These are phyloP conservation scores for Pungitius pungitius DNA, from an alignment of 2,113 vertebrate genomes.

Conservation along the genomic window DNA sequence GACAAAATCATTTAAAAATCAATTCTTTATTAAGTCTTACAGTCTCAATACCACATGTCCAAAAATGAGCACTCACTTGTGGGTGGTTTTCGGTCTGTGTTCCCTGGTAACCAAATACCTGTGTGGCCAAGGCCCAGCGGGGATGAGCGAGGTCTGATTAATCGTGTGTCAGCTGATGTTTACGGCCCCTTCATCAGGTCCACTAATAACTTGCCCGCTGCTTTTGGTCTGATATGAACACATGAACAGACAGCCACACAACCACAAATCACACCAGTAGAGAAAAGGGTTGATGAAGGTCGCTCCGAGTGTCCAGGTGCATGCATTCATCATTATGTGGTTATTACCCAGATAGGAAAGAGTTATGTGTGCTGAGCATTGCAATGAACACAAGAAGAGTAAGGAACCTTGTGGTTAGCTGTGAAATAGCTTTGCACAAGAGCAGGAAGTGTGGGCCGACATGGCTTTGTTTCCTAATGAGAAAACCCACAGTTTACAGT, in stretches of 20 bases:
- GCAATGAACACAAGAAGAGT: slow-evolving; percentile 11
- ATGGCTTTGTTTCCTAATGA: slow-evolving; percentile 43
- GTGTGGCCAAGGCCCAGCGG: slow-evolving; percentile 32
- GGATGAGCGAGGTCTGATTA: slow-evolving; percentile 64
- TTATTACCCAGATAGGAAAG: slow-evolving; percentile 5
- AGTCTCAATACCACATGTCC: slow-evolving; percentile 3
- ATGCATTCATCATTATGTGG: slow-evolving; percentile 18
- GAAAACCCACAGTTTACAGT: slow-evolving; percentile 25
- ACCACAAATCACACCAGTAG: slow-evolving; percentile 29
- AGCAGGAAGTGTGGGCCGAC: slow-evolving; percentile 61
- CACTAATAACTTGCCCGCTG: slow-evolving; percentile 30
- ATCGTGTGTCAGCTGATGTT: slow-evolving; percentile 66
- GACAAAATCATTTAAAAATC: background rate
- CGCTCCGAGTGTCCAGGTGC: slow-evolving; percentile 9
- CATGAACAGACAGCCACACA: background rate
- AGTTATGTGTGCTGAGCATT: slow-evolving; percentile 16
- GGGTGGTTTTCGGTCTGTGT: slow-evolving; percentile 41
- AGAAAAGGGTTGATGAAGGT: slow-evolving; percentile 35
- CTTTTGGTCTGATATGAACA: slow-evolving; percentile 22
- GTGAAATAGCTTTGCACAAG: slow-evolving; percentile 58
- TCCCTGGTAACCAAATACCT: slow-evolving; percentile 67
- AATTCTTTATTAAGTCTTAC: background rate
- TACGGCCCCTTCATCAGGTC: slow-evolving; percentile 55
- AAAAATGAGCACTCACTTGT: slow-evolving; percentile 39
- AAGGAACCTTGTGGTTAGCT: slow-evolving; percentile 49